phyloP scores from a whole-genome alignment of 1,140 invertebrate genomes.

The Acromyrmex heyeri region DNA sequence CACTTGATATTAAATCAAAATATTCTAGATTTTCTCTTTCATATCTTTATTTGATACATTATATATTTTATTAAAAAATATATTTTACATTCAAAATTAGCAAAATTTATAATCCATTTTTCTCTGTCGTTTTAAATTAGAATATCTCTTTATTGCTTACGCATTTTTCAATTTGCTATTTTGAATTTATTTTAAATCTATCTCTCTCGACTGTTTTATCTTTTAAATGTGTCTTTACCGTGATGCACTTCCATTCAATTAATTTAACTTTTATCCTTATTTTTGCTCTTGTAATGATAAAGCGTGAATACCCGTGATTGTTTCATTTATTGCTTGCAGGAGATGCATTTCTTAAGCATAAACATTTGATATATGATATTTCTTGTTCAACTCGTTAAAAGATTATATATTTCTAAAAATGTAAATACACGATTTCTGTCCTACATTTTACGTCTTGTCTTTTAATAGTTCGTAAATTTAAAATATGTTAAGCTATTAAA shows the following conservation, averaged over 20 bases:
- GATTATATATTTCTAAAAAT: not conserved
- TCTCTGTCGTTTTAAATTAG: not conserved
- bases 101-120: not conserved
- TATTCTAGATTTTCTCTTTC: not conserved
- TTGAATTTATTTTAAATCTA: conserved; percentile 7
- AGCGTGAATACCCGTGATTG: conserved; percentile 35
- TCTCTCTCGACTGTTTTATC: conserved; percentile 12
- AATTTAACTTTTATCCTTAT: conserved; percentile 42
- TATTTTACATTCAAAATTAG: not conserved
- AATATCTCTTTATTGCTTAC: not conserved
- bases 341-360: not conserved
- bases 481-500: not conserved
- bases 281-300: conserved; percentile 32
- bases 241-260: conserved; percentile 18
- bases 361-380: conserved; percentile 18
- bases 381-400: not conserved
- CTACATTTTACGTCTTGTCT: not conserved
- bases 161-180: not conserved
- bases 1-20: not conserved
- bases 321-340: conserved; percentile 9
- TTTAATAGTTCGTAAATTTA: conserved; percentile 8
- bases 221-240: not conserved
- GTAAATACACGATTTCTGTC: conserved; percentile 7
- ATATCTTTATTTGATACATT: not conserved
- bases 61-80: not conserved